Base-by-base conservation (phyloP, 2,797 vertebrate genomes). In the Macrochelys suwanniensis region DNA sequence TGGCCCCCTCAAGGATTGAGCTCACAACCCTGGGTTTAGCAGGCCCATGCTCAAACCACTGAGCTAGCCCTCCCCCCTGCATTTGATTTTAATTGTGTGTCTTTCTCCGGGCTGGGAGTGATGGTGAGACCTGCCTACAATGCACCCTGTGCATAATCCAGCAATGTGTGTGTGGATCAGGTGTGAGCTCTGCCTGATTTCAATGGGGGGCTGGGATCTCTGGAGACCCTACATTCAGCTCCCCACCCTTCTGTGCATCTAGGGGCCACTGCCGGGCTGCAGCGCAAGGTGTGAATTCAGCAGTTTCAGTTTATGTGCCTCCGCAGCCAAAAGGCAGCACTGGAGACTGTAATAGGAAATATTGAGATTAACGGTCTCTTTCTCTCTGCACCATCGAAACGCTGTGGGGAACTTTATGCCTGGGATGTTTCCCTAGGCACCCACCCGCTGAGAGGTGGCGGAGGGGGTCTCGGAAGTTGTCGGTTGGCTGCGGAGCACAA, bases 21-120 rank as follows among this genome's bases (percentile, higher is more conserved):
- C 37, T 42, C 37, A 42, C 37, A 42, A 42, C 37, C 37, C 37
- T 42, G 37, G 37, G 37, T 42, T 42, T 42, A 42, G 37, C 37
- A 42, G 37, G 37, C 37, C 37, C 3, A 42, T 42, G 37, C 37
- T 42, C 37, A 42, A 42, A 42, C 37, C 37, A 42, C 37, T 3
- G 37, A 42, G 37, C 37, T 42, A 42, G 3, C 4, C 37, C 37
- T 42, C 37, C 37, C 37, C 37, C 37, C 37, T 4, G 3, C 37
- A 42, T 42, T 42, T 42, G 37, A 93, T 80, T 92, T 93, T 94
- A 90, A 94, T 92, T 59, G 95, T 84, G 45, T 0, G 0, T 77
- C 93, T 93, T 93, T 79, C 92, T 92, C 61, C 51, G 37, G 92
- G 53, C 92, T 49, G 82, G 89, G 88, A 92, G 89, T 11, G 92